A percentile compares a stretch with the other conserved stretches of the same genome.
Evolutionary conservation across 2,888 invertebrate genomes (phyloP).

Genomic region (Helleia helle): DNA sequence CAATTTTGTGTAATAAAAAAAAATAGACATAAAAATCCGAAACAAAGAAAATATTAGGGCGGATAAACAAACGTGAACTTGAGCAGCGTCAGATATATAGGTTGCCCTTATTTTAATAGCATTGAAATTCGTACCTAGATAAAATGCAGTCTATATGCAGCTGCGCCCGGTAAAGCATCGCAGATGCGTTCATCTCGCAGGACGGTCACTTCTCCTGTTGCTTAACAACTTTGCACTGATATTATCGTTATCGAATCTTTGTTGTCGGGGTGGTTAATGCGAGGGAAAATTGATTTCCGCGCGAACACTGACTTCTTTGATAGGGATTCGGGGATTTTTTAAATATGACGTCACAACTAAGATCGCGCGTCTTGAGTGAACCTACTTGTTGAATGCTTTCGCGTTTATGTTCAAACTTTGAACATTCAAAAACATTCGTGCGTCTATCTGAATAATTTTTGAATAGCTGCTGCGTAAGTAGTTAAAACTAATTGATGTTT

Average conservation of each 20-base stretch:
- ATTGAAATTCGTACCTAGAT: constrained; percentile 13
- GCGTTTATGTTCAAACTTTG: constrained; percentile 7
- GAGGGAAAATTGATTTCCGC: neutral
- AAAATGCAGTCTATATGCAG: constrained; percentile 26
- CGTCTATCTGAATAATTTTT: constrained; percentile 3
- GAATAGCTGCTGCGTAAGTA: constrained; percentile 2
- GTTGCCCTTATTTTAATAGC: constrained; percentile 8
- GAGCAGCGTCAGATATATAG: constrained; percentile 1
- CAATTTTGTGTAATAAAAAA: neutral
- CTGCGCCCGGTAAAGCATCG: constrained; percentile 18
- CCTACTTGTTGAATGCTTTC: constrained; percentile 12
- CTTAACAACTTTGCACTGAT: neutral
- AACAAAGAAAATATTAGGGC: neutral
- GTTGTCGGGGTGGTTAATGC: neutral
- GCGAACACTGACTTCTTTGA: no score
- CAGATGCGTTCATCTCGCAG: constrained; percentile 11
- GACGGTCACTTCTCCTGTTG: constrained; percentile 5
- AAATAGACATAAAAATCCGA: neutral
- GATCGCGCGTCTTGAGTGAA: constrained; percentile 1
- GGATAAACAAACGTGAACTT: constrained; percentile 10
- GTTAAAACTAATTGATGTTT: neutral
- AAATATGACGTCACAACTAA: constrained; percentile 3
- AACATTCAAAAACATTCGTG: no score
- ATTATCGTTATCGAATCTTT: neutral
- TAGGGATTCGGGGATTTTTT: no score